Percentiles rank a stretch among this genome's conserved stretches.
These are phyloP conservation scores for Podarcis raffonei DNA, from an alignment of 2,113 vertebrate genomes.

Conservation along the genomic window DNA sequence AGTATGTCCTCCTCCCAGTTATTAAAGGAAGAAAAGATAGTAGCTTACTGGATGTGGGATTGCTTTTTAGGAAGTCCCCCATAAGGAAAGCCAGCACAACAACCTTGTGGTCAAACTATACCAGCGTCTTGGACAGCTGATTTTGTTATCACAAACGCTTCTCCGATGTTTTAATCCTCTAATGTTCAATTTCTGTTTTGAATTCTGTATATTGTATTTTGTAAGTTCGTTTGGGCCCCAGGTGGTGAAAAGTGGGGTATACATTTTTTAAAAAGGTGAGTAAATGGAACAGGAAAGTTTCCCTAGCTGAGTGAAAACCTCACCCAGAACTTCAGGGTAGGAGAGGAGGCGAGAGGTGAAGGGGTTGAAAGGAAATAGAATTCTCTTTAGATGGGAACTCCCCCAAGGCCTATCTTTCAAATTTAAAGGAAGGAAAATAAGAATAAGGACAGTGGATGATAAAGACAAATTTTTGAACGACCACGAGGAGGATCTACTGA, in stretches of 20 bases:
- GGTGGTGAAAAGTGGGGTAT: too few relatives aligned
- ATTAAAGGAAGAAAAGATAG: not conserved
- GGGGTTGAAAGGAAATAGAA: too few relatives aligned
- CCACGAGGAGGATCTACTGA: too few relatives aligned
- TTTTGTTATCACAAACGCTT: too few relatives aligned
- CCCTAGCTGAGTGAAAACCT: not conserved
- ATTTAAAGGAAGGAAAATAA: too few relatives aligned
- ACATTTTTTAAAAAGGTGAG: not conserved
- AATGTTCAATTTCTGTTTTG: not conserved
- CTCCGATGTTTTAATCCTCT: too few relatives aligned
- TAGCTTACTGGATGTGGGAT: not conserved
- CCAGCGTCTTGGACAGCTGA: too few relatives aligned
- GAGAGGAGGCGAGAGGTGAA: not conserved
- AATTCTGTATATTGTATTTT: not conserved
- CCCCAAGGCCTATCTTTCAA: too few relatives aligned
- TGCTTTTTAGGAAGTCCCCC: not conserved
- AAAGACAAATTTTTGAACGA: too few relatives aligned
- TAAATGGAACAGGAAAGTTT: not conserved
- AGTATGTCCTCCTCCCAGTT: not conserved
- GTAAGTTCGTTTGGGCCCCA: too few relatives aligned
- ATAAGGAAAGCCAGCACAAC: not conserved
- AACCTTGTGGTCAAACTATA: not conserved
- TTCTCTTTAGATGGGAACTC: too few relatives aligned
- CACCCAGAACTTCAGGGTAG: not conserved
- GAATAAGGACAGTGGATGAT: too few relatives aligned